Evolutionary conservation across 2,888 invertebrate genomes (phyloP).

Genomic region (Xestoiulus laeticollis): DNA sequence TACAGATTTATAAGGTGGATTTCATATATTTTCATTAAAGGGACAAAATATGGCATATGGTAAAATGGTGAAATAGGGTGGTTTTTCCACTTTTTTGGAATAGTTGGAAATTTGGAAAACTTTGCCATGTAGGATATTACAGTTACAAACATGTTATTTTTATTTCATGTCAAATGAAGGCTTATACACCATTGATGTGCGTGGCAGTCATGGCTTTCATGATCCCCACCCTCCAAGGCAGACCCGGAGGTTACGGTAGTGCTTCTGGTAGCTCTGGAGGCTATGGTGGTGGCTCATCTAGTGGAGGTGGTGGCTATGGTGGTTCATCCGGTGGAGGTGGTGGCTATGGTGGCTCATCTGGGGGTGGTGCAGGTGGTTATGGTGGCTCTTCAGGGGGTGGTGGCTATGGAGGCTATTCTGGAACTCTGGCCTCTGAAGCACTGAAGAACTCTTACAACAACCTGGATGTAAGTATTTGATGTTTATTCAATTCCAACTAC

Average conservation of each 20-base stretch:
- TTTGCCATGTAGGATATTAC: background rate
- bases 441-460: slow-evolving; percentile 51
- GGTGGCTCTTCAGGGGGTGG: background rate
- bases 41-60: too few species aligned
- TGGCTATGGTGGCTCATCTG: slow-evolving; percentile 27
- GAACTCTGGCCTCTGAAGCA: slow-evolving; percentile 45
- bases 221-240: background rate
- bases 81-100: too few species aligned
- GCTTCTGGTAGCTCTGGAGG: background rate
- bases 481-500: too few species aligned
- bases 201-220: background rate
- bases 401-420: too few species aligned
- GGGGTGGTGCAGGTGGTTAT: background rate
- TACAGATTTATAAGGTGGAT: too few species aligned
- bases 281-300: background rate
- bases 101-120: background rate
- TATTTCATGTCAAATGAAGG: background rate
- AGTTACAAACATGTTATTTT: background rate
- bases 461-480: slow-evolving; percentile 48
- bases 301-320: slow-evolving; percentile 3
- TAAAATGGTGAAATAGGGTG: too few species aligned
- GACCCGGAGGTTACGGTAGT: background rate
- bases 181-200: background rate
- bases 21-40: too few species aligned
- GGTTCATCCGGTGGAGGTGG: background rate